Percentiles rank a stretch among this genome's conserved stretches.
Conservation (phyloP, 2,797 vertebrate genomes). For the Smutsia gigantea region DNA sequence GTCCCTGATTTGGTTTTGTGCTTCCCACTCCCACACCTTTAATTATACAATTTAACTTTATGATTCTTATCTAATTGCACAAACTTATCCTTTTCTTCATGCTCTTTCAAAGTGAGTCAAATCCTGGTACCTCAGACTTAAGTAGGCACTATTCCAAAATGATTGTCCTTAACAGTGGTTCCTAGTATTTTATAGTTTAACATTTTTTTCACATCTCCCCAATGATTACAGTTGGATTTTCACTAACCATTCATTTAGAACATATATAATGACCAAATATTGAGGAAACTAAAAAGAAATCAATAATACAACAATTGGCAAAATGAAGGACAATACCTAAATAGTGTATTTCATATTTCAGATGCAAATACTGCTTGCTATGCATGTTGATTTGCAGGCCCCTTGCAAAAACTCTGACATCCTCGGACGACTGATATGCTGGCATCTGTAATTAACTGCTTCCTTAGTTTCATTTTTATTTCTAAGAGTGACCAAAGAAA, state of each 20-base stretch:
- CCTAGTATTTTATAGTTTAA: slow-evolving; percentile 12
- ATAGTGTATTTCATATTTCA: background rate
- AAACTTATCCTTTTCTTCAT: background rate
- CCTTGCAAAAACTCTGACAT: background rate
- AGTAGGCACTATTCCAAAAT: background rate
- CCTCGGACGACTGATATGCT: background rate
- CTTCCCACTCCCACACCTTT: background rate
- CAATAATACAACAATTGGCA: background rate
- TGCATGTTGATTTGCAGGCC: background rate
- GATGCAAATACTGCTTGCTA: background rate
- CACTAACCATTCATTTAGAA: background rate
- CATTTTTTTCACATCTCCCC: background rate
- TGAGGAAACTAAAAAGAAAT: background rate
- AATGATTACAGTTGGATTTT: slow-evolving; percentile 25
- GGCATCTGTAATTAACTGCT: background rate
- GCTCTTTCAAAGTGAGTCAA: background rate
- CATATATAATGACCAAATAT: background rate
- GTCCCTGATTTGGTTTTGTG: background rate
- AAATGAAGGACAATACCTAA: background rate
- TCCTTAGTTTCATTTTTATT: background rate
- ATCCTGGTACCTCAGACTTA: background rate
- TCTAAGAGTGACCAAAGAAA: slow-evolving; percentile 29
- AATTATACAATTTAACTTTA: background rate
- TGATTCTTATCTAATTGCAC: background rate
- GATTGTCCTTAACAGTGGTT: background rate